Conservation (phyloP, 2,888 invertebrate species). For the Rotaria macrura region DNA sequence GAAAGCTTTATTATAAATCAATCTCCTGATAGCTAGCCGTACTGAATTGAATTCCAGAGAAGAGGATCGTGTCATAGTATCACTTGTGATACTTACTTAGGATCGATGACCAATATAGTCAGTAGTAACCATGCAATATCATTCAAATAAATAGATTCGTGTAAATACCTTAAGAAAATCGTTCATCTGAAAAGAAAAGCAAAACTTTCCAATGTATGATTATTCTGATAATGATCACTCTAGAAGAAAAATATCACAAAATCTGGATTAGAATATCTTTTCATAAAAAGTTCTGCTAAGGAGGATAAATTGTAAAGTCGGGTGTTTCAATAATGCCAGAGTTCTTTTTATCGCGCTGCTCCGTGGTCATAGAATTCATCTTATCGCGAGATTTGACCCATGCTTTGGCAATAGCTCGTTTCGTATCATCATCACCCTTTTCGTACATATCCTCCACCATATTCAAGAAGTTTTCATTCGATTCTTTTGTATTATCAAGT, state of each 20-base stretch:
- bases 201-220: not conserved
- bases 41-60: too few relatives aligned
- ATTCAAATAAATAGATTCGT: too few relatives aligned
- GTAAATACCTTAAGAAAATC: not conserved
- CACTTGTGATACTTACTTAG: too few relatives aligned
- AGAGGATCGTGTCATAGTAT: too few relatives aligned
- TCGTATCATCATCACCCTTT: conserved; percentile 84
- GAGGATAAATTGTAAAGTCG: not conserved
- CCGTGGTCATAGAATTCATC: not conserved
- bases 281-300: not conserved
- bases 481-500: conserved; percentile 53
- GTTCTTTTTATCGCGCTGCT: not conserved
- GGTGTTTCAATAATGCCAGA: not conserved
- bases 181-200: not conserved
- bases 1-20: too few relatives aligned
- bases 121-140: too few relatives aligned
- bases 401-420: conserved; percentile 78
- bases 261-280: not conserved
- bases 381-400: conserved; percentile 68
- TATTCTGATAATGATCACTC: not conserved
- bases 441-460: conserved; percentile 86
- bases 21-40: too few relatives aligned
- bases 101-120: too few relatives aligned
- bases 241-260: not conserved
- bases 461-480: conserved; percentile 67